A percentile compares a stretch with the other conserved stretches of the same genome.
phyloP scores from a whole-genome alignment of 2,113 vertebrate species.

The Trichomycterus rosablanca region DNA sequence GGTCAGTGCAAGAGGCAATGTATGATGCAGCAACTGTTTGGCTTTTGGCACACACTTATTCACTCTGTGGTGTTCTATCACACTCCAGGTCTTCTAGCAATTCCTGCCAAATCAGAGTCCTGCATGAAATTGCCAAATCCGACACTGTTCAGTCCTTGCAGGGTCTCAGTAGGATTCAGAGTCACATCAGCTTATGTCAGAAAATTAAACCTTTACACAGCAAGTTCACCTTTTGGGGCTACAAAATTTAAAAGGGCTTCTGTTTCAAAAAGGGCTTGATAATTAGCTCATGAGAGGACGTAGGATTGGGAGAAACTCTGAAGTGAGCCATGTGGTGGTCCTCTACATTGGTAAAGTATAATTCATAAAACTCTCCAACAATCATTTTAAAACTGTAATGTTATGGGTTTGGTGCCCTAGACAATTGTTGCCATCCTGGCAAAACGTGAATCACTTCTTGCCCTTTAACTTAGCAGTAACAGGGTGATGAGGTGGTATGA shows the following conservation, averaged over 20 bases:
- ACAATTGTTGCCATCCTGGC: too few relatives aligned
- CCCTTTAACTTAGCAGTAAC: too few relatives aligned
- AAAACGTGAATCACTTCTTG: too few relatives aligned
- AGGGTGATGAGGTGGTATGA: too few relatives aligned
- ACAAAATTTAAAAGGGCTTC: background rate
- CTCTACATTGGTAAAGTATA: too few relatives aligned
- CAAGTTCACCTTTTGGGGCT: constrained; percentile 1
- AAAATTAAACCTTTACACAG: constrained; percentile 23
- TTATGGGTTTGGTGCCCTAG: too few relatives aligned
- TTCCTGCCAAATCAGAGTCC: constrained; percentile 17
- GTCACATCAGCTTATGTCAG: background rate
- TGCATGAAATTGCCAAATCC: constrained; percentile 21
- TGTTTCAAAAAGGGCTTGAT: background rate
- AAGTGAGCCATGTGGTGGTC: too few relatives aligned
- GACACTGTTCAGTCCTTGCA: background rate
- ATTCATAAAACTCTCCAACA: too few relatives aligned
- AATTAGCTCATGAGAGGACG: constrained; percentile 5
- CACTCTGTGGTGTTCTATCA: constrained; percentile 18
- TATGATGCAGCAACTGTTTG: constrained; percentile 17
- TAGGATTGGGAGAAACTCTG: too few relatives aligned
- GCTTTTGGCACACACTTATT: constrained; percentile 16
- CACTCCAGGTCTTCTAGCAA: background rate
- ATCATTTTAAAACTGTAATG: too few relatives aligned
- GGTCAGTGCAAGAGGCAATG: background rate
- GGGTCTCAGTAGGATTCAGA: constrained; percentile 20